Evolutionary conservation across 2,888 invertebrate genomes (phyloP).

Genomic region (Calameuta pallipes): DNA sequence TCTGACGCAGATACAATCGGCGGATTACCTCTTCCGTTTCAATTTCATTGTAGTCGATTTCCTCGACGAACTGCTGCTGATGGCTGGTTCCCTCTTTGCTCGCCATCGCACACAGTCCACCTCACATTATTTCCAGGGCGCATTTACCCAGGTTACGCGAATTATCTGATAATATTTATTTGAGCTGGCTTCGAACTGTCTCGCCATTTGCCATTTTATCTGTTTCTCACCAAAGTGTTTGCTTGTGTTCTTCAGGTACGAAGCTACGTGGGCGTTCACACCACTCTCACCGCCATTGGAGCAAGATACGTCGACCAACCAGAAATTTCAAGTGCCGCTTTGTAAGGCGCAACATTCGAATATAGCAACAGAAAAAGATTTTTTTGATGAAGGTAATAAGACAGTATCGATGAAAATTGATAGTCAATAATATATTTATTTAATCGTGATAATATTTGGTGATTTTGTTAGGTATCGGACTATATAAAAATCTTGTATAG

Average conservation of each 20-base stretch:
- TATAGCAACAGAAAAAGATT: not conserved
- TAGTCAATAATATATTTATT: not conserved
- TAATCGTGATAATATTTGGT: not conserved
- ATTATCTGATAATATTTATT: constrained; percentile 29
- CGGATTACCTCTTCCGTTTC: constrained; percentile 76
- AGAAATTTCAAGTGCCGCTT: not conserved
- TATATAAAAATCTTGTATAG: constrained; percentile 11
- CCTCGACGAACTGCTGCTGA: constrained; percentile 75
- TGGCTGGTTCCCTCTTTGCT: constrained; percentile 44
- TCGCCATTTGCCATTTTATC: constrained; percentile 34
- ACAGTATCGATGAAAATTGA: not conserved
- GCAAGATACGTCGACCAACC: not conserved
- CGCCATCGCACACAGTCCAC: constrained; percentile 53
- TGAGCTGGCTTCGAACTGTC: constrained; percentile 27
- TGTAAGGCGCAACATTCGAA: not conserved
- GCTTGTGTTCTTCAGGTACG: constrained; percentile 15
- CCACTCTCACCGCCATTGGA: not conserved
- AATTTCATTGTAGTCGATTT: constrained; percentile 83
- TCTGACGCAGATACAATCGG: constrained; percentile 18
- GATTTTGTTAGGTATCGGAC: not conserved
- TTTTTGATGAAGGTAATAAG: not conserved
- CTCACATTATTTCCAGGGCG: constrained; percentile 49
- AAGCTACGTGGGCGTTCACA: not conserved
- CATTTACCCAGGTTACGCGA: constrained; percentile 38
- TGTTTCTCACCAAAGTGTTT: constrained; percentile 9